Conservation (phyloP, 2,113 vertebrate species). For the Ariopsis seemanni region DNA sequence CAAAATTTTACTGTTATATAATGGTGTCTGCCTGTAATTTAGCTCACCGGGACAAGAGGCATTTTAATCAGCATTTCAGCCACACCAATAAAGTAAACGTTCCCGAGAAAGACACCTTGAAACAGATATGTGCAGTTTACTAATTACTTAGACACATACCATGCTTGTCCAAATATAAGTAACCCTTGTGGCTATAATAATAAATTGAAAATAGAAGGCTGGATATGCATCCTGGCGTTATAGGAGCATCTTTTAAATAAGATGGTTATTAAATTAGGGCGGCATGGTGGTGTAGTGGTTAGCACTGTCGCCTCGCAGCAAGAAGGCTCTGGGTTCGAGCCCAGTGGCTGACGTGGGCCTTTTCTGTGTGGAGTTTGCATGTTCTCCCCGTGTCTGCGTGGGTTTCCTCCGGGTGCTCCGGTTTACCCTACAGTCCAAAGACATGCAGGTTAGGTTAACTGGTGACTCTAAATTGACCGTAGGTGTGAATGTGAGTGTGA, state of each 20-base stretch:
- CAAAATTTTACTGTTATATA: constrained; percentile 36
- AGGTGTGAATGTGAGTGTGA: too few species aligned
- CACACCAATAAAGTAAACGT: constrained; percentile 9
- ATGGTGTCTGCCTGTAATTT: constrained; percentile 32
- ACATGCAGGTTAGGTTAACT: too few species aligned
- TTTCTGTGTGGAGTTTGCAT: too few species aligned
- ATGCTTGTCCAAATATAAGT: not conserved
- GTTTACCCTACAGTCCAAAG: too few species aligned
- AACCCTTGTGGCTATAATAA: not conserved
- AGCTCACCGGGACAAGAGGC: constrained; percentile 27
- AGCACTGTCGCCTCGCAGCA: too few species aligned
- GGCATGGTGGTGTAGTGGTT: too few species aligned
- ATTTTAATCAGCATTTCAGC: constrained; percentile 38
- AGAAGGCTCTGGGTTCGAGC: too few species aligned
- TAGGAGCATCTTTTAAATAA: not conserved
- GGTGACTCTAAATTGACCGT: too few species aligned
- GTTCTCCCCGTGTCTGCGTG: too few species aligned
- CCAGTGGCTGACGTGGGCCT: too few species aligned
- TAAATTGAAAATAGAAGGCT: not conserved
- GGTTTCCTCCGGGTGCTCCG: too few species aligned
- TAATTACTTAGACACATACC: not conserved
- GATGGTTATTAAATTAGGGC: not conserved
- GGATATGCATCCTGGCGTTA: too few species aligned
- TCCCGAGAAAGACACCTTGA: not conserved
- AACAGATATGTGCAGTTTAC: not conserved